These are phyloP conservation scores for Cochlearius cochlearius DNA, from an alignment of 2,113 vertebrate species.

Conservation along the genomic window DNA sequence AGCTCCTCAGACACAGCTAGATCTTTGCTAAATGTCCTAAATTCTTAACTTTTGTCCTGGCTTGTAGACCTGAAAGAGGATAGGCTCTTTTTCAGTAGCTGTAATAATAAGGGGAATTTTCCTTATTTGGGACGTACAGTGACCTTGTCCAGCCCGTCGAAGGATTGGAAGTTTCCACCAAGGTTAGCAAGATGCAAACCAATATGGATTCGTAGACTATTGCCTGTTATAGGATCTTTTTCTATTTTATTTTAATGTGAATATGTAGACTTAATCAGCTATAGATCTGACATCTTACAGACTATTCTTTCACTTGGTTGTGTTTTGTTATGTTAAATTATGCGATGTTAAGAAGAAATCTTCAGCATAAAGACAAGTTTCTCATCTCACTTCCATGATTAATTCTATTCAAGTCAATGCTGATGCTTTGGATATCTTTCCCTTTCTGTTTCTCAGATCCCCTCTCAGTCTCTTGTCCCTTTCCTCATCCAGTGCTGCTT, in stretches of 20 bases:
- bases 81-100: background rate
- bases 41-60: background rate
- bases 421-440: background rate
- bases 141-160: background rate
- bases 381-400: background rate
- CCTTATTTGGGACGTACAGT: background rate
- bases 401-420: background rate
- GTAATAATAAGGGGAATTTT: background rate
- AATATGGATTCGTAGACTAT: background rate
- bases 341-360: background rate
- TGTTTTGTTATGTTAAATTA: background rate
- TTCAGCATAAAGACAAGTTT: background rate
- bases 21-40: background rate
- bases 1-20: background rate
- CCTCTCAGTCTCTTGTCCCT: background rate
- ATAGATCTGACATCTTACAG: background rate
- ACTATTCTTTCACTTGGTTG: background rate
- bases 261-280: background rate
- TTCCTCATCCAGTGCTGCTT: background rate
- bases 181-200: background rate
- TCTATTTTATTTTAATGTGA: background rate
- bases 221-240: background rate
- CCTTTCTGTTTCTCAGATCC: background rate
- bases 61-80: background rate
- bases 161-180: background rate